Evolutionary conservation across 2,113 vertebrate genomes (phyloP).

Genomic region (Cyphomyrus discorhynchus): DNA sequence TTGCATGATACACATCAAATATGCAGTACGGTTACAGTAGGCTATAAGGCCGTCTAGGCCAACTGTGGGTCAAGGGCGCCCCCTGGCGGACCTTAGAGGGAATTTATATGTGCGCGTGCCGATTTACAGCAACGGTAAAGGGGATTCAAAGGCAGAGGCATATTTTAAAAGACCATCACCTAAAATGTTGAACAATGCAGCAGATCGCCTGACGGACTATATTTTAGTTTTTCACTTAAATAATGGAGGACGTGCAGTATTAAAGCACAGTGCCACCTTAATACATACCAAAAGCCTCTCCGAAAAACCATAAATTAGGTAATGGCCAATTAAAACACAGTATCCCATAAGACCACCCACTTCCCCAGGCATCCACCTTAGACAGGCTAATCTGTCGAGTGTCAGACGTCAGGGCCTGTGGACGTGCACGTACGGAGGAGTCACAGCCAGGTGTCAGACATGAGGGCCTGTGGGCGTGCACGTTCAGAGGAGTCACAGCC

Average conservation of each 20-base stretch:
- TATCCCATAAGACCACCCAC: not conserved
- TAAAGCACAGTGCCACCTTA: not conserved
- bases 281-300: not conserved
- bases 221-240: not conserved
- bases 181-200: not conserved
- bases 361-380: not conserved
- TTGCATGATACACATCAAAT: no score
- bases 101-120: not conserved
- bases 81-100: not conserved
- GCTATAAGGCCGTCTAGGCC: not conserved
- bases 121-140: not conserved
- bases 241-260: not conserved
- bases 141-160: not conserved
- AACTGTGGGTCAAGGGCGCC: not conserved
- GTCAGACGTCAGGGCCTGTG: not conserved
- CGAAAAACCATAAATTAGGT: not conserved
- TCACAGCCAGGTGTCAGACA: not conserved
- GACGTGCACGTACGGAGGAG: accelerated
- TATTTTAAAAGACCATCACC: not conserved
- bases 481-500: not conserved
- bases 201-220: not conserved
- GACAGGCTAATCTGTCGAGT: not conserved
- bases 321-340: not conserved
- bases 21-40: not conserved
- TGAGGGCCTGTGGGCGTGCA: not conserved